A percentile compares a stretch with the other conserved stretches of the same genome.
phyloP scores from a whole-genome alignment of 1,140 invertebrate species.

The Drosophila bocqueti region DNA sequence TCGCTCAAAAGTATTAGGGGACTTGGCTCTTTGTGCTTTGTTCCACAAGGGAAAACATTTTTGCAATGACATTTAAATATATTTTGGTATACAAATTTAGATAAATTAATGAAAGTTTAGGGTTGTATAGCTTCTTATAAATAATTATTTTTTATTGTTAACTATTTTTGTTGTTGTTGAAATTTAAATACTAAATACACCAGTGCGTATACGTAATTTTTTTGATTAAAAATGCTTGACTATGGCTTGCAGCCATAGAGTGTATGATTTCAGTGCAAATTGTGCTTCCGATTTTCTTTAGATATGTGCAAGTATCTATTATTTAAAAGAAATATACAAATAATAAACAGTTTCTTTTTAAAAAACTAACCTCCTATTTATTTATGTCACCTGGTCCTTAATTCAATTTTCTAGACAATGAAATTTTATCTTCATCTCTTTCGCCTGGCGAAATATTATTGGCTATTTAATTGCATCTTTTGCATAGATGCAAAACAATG shows the following conservation, averaged over 20 bases:
- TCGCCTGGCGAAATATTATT: neutral
- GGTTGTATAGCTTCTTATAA: too few species aligned
- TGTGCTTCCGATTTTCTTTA: neutral
- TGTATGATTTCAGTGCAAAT: too few species aligned
- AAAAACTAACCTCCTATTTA: neutral
- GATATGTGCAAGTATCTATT: neutral
- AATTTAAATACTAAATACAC: too few species aligned
- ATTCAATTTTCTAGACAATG: neutral
- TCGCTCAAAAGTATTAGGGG: neutral
- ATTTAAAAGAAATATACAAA: neutral
- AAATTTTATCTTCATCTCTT: neutral
- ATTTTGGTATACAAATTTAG: too few species aligned
- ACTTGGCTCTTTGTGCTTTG: neutral
- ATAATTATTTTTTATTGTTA: too few species aligned
- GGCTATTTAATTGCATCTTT: constrained; percentile 28
- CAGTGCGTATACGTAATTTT: too few species aligned
- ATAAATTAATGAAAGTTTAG: too few species aligned
- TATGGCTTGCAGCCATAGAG: too few species aligned
- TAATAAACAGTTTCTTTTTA: neutral
- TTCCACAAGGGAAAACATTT: neutral
- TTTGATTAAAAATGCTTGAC: too few species aligned
- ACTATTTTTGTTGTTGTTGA: too few species aligned
- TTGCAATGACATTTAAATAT: too few species aligned
- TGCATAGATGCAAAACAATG: constrained; percentile 9
- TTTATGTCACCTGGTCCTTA: neutral